Base-by-base conservation (phyloP, 2,113 vertebrate genomes). In the Ondatra zibethicus region DNA sequence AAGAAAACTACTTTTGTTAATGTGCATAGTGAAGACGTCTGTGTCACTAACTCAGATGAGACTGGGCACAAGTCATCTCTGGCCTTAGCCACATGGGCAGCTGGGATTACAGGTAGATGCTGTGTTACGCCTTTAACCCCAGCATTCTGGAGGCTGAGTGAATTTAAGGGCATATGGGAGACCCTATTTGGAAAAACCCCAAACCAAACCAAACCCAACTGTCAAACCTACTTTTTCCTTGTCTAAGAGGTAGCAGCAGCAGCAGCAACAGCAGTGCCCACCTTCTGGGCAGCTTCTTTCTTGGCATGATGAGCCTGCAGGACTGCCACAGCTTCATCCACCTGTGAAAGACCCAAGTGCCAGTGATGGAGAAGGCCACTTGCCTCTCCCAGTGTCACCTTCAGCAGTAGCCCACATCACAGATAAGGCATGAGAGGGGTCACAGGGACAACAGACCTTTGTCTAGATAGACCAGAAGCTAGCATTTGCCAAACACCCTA, bases 221-320 rank as follows among this genome's bases (percentile, higher is more conserved):
- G 76, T 31, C 70, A 68, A 78, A 97, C 97, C 7, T 98, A 99
- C 99, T 97, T 95, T 85, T 93, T 97, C 97, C 98, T 97, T 97
- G 97, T 97, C 99, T 99, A 99, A 97, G 99, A 99, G 97, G 99
- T 99, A 98, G 99, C 99, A 96, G 99, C 98, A 98, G 99, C 99
- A 72, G 99, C 99, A 87, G 99, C 99, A 72, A 99, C 99, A 87
- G 91, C 97, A 95, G 99, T 98, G 68, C 99, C 99, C 97, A 99
- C 99, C 98, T 99, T 99, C 97, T 99, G 99, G 88, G 99, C 99
- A 96, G 99, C 99, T 96, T 99, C 99, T 96, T 99, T 99, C 99
- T 99, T 99, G 91, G 99, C 99, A 96, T 99, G 99, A 97, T 99
- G 99, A 98, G 99, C 99, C 98, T 99, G 99, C 23, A 99, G 98